Conservation (phyloP, 2,888 invertebrate species). For the Brachyptera putata region DNA sequence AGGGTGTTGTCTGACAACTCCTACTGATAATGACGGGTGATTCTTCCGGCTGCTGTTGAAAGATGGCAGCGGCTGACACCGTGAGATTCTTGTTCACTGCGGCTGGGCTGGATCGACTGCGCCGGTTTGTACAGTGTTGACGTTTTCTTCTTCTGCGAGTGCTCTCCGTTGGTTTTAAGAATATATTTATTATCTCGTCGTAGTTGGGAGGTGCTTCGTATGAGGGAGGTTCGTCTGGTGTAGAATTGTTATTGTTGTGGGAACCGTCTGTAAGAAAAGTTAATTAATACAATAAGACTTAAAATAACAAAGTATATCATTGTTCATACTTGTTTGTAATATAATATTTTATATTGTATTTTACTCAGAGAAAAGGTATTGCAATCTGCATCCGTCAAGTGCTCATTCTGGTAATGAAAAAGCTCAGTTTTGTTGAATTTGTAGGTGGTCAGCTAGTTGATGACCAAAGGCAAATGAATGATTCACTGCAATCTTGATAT, state of each 20-base stretch:
- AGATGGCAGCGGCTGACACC: neutral
- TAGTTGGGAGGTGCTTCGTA: conserved; percentile 71
- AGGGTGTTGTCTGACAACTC: conserved; percentile 35
- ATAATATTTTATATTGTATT: too few relatives aligned
- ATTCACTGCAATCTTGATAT: too few relatives aligned
- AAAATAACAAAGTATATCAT: too few relatives aligned
- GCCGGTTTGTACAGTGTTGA: conserved; percentile 5
- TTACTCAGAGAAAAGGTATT: too few relatives aligned
- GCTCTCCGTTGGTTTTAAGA: conserved; percentile 20
- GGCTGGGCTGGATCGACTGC: conserved; percentile 23
- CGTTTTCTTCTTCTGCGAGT: conserved; percentile 22
- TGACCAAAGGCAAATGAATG: too few relatives aligned
- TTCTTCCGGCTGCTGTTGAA: neutral
- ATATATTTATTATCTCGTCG: conserved; percentile 58
- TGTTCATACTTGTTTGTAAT: too few relatives aligned
- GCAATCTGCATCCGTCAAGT: neutral
- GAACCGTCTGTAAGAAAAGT: conserved; percentile 46
- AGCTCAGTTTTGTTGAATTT: too few relatives aligned
- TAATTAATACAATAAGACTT: too few relatives aligned
- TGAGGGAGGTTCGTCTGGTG: conserved; percentile 59
- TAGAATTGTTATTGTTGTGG: conserved; percentile 47
- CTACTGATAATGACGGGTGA: conserved; percentile 24
- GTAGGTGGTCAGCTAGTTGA: too few relatives aligned
- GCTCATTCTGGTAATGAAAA: too few relatives aligned
- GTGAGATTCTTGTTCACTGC: conserved; percentile 15